Base-by-base conservation (phyloP, 2,113 vertebrate species). In the Plecturocebus donacophilus region DNA sequence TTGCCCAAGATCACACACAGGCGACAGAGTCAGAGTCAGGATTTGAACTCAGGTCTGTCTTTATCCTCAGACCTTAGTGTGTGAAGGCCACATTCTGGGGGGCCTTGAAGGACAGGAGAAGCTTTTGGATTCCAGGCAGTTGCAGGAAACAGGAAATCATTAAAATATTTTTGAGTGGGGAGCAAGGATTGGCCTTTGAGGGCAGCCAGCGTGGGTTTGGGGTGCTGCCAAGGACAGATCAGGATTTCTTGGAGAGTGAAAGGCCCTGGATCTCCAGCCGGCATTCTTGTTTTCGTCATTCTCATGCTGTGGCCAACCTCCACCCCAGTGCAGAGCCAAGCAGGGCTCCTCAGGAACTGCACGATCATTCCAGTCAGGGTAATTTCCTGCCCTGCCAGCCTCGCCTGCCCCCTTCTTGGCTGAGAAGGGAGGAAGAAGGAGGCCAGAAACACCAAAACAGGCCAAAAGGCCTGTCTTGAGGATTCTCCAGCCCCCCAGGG, bases 111-210 rank as follows among this genome's bases (percentile, higher is more conserved):
- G 40, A 45, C 45, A 85, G 52, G 49, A 38, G 25, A 61, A 98
- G 79, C 80, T 87, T 95, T 97, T 93, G 42, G 70, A 38, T 71
- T 97, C 93, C 64, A 91, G 32, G 81, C 87, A 94, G 66, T 97
- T 97, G 68, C 32, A 79, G 87, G 90, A 97, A 98, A 97, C 95
- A 96, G 97, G 97, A 98, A 98, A 90, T 83, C 71, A 97, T 97
- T 97, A 97, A 97, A 96, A 93, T 97, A 80, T 90, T 96, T 97
- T 96, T 95, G 84, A 97, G 90, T 95, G 66, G 73, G 89, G 89
- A 93, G 87, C 90, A 90, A 92, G 76, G 92, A 97, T 97, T 97
- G 87, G 96, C 86, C 70, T 94, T 32, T 88, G 81, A 96, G 71
- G 75, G 66, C 70, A 83, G 76, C 52, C 95, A 93, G 91, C 81